Base-by-base conservation (phyloP, 2,888 invertebrate genomes). In the Cryptus armator region DNA sequence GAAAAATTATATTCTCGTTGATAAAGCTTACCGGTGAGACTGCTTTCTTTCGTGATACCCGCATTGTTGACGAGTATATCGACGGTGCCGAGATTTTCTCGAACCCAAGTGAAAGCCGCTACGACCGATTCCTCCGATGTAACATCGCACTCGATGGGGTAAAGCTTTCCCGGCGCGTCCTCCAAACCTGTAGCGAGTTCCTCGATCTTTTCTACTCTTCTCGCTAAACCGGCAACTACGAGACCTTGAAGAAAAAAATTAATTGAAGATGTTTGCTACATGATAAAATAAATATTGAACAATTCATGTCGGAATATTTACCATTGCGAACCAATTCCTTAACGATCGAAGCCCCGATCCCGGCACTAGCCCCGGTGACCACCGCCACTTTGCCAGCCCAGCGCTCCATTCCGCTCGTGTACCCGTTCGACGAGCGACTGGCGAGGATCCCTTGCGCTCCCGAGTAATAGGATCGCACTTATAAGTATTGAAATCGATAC, bases 41-140 rank as follows among this genome's bases (percentile, higher is more conserved):
- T 90, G 2, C 91, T 90, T 29, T 91, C 90, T 77, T 93, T 91
- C 1, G 93, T 90, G 3, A 95, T 90, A 14, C 94, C 95, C 4
- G 95, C 95, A 86, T 94, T 95, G 89, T 95, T 95, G 32, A 95
- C 89, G 85, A 94, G 93, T 0, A 95, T 91, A 86, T 94, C 94
- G 9, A 95, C 92, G 0, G 94, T 91, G 1, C 95, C 95, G 12
- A 93, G 89, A 48, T 92, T 89, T 12, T 90, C 88, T 12, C 88
- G 88, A 0, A 92, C 88, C 89, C 91, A 90, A 0, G 86, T 68
- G 9, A 92, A 91, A 5, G 91, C 91, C 9, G 86, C 85, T 10
- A 86, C 24, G n/a, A 92, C 87, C 12, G 88, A 91, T 29, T 90
- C 88, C 51, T 91, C 90, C n/a, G 89, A 88, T 3, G 89, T 84